Evolutionary conservation across 2,797 vertebrate genomes (phyloP), one percentile per base, ranked within the genome.

Genomic region (Acanthornis magna): DNA sequence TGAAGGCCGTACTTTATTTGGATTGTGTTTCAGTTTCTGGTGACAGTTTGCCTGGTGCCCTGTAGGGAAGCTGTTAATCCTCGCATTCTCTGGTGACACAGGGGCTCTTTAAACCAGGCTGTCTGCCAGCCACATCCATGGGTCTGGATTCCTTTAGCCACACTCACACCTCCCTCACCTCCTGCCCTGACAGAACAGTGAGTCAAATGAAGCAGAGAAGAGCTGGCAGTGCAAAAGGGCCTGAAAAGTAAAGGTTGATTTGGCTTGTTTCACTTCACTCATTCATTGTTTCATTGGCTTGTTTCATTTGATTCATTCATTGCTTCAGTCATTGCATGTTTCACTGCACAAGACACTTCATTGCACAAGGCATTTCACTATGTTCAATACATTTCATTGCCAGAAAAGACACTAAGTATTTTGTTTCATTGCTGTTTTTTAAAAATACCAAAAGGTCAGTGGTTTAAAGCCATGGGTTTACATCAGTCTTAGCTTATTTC

Each of bases 321-420:
- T 27, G 25, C 51, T 79, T 57, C 60, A 50, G 73, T 66, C 21
- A 4, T 27, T 47, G 42, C 51, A 38, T 3, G 17, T 76, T 88
- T 79, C 42, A 13, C 42, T 92, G 91, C 70, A 84, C 48, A 55
- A 76, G 50, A 22, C 67, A 30, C 73, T 89, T 85, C 70, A 48
- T 47, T 89, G 72, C 75, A 80, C 51, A 30, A 43, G 36, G 60
- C 36, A 65, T 87, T 94, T 91, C 48, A 19, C 70, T 60, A 34
- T 14, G 29, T 84, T 95, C n/a, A 55, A 23, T 58, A 65, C 92
- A 91, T 96, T 96, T 96, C 85, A 19, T 82, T 90, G 60, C 74
- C 48, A 50, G 51, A 67, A 68, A 71, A 88, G 68, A 95, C 88
- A 91, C 93, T 94, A 93, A 94, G 27, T 40, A 27, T 84, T 77